Conservation (phyloP, 2,113 vertebrate species). For the Naja naja region DNA sequence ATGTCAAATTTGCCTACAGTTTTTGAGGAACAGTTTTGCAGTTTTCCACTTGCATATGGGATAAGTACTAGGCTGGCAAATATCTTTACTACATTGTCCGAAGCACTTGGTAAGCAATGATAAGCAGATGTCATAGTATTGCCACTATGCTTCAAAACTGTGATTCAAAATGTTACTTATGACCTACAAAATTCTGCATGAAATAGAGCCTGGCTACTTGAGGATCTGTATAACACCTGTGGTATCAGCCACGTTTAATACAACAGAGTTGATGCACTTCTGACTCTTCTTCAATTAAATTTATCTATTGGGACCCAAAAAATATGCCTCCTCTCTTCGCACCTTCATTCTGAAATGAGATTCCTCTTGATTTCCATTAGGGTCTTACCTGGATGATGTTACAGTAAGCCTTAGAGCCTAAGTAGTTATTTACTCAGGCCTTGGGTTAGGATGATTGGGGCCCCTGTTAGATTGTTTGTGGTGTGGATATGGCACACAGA, state of each 20-base stretch:
- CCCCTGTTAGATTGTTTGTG: background rate
- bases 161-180: background rate
- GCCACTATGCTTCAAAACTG: background rate
- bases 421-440: background rate
- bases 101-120: background rate
- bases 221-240: background rate
- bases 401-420: background rate
- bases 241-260: background rate
- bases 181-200: background rate
- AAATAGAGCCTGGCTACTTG: background rate
- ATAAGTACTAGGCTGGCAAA: background rate
- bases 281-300: background rate
- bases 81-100: background rate
- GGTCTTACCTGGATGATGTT: background rate
- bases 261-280: background rate
- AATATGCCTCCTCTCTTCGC: background rate
- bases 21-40: background rate
- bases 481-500: background rate
- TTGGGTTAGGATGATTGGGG: background rate
- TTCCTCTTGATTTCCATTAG: background rate
- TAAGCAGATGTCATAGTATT: background rate
- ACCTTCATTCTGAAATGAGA: background rate
- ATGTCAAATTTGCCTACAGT: background rate
- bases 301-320: background rate
- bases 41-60: background rate